These are phyloP conservation scores for Atta cephalotes DNA, from an alignment of 1,140 invertebrate species.

Conservation along the genomic window DNA sequence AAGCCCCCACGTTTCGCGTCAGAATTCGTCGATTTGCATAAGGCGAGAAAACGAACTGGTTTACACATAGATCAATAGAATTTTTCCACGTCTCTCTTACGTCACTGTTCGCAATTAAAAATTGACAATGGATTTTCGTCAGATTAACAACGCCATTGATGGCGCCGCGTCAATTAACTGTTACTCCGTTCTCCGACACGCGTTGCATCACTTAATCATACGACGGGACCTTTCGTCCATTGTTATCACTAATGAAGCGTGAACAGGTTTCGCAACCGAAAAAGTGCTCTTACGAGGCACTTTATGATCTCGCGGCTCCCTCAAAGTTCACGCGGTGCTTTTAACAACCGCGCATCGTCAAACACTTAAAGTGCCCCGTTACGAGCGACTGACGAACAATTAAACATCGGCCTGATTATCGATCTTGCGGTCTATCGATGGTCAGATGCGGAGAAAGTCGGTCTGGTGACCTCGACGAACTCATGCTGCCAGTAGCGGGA, in stretches of 20 bases:
- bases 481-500: slow-evolving; percentile 9
- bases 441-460: slow-evolving; percentile 69
- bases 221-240: slow-evolving; percentile 50
- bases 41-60: background rate
- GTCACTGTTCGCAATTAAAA: slow-evolving; percentile 31
- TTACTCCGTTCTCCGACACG: slow-evolving; percentile 10
- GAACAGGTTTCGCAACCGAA: slow-evolving; percentile 58
- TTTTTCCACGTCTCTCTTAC: slow-evolving; percentile 28
- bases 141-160: slow-evolving; percentile 37
- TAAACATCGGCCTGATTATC: slow-evolving; percentile 71
- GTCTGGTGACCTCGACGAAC: slow-evolving; percentile 61
- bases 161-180: slow-evolving; percentile 49
- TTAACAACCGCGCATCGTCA: slow-evolving; percentile 54
- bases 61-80: background rate
- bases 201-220: slow-evolving; percentile 37
- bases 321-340: slow-evolving; percentile 53
- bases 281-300: slow-evolving; percentile 58
- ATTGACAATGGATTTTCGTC: slow-evolving; percentile 44
- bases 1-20: background rate
- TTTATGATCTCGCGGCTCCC: slow-evolving; percentile 32
- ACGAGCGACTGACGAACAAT: slow-evolving; percentile 60
- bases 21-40: background rate
- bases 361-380: slow-evolving; percentile 48
- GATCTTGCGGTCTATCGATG: slow-evolving; percentile 58
- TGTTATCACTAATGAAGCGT: slow-evolving; percentile 61